Base-by-base conservation (phyloP, 2,113 vertebrate genomes). In the Stegastes partitus region DNA sequence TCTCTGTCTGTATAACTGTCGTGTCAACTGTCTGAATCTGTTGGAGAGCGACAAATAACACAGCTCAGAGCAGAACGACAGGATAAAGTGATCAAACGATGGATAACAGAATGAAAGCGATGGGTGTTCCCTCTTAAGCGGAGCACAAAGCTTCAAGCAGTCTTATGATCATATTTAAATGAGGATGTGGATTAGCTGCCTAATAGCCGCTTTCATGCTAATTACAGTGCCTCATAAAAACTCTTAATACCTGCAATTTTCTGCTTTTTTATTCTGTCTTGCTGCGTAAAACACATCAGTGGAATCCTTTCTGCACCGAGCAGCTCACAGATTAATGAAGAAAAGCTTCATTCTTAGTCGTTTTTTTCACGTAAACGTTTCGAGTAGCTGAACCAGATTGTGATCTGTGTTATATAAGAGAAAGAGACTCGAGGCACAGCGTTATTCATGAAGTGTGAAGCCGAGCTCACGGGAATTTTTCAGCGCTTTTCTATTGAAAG, bases 21-120 rank as follows among this genome's bases (percentile, higher is more conserved):
- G 57, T 22, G 1, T 74, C 68, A 28, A 68, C 68, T 23, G 68
- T 45, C 31, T 59, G 28, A 42, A 79, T 57, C 87, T 89, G n/a
- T n/a, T n/a, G 72, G 4, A 66, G 10, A 54, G 23, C 0, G 19
- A 55, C 1, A 25, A 28, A 85, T 22, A 67, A 16, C 22, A 80
- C 8, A 67, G 37, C 39, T 12, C 12, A 42, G 11, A 15, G 15
- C 39, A 42, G 14, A 15, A 42, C 3, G 39, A 42, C 39, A 14
- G 39, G 39, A 42, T 42, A 12, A 42, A 15, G 5, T 31, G 28
- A 31, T 31, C 3, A 42, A 42, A 11, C 11, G 39, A 42, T 14
- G 3, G 39, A 42, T 42, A 10, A 42, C 5, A 42, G 39, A 8
- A 12, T 42, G 11, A 42, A 42, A 42, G 12, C 10, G 9, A 42